Evolutionary conservation across 2,888 invertebrate genomes (phyloP).

Genomic region (Erebia epiphron): DNA sequence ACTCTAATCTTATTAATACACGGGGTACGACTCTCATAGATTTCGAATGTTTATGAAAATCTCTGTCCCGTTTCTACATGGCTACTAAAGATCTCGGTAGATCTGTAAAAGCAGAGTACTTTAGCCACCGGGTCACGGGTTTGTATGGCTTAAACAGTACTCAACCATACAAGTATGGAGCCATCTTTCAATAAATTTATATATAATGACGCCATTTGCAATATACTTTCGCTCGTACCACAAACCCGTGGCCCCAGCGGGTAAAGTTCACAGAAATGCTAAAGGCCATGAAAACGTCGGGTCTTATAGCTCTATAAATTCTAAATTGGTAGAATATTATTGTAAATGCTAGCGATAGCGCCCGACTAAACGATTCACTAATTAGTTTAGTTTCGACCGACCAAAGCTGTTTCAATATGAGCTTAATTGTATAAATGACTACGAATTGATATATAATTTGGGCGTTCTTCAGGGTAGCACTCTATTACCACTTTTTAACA

Average conservation of each 20-base stretch:
- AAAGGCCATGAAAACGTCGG: slow-evolving; percentile 37
- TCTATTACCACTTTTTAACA: slow-evolving; percentile 39
- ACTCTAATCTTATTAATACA: slow-evolving; percentile 50
- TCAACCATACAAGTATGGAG: background rate
- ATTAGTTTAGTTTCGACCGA: slow-evolving; percentile 23
- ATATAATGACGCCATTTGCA: background rate
- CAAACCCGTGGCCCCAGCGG: slow-evolving; percentile 2
- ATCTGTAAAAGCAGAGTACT: slow-evolving; percentile 58
- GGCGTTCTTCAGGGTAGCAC: slow-evolving; percentile 43
- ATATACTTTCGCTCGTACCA: background rate
- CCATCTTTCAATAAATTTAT: background rate
- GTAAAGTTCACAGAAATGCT: slow-evolving; percentile 49
- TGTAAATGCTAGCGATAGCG: slow-evolving; percentile 33
- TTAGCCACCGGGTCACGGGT: slow-evolving; percentile 24
- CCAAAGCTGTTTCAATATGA: slow-evolving; percentile 3
- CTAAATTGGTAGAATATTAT: slow-evolving; percentile 23
- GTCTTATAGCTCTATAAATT: slow-evolving; percentile 24
- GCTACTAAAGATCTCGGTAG: slow-evolving; percentile 54
- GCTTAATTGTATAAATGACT: background rate
- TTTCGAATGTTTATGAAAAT: slow-evolving; percentile 17
- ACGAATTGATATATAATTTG: background rate
- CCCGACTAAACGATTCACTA: slow-evolving; percentile 30
- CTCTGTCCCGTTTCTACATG: slow-evolving; percentile 45
- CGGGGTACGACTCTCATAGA: slow-evolving; percentile 42
- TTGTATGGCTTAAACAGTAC: background rate